Conservation (phyloP, 2,113 vertebrate species). For the Promerops cafer region DNA sequence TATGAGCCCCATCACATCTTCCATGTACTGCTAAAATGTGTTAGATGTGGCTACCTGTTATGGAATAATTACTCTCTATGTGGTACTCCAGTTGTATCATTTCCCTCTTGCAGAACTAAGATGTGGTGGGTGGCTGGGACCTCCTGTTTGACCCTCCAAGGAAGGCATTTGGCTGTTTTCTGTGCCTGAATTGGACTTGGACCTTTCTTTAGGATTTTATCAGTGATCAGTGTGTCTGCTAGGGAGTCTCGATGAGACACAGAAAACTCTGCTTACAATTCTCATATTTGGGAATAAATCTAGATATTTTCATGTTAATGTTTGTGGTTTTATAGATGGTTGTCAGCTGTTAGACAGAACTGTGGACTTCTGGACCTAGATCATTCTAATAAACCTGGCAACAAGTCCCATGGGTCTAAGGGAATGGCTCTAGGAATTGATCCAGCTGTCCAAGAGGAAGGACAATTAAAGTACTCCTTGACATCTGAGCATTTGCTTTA, state of each 20-base stretch:
- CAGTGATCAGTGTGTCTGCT: neutral
- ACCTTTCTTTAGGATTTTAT: neutral
- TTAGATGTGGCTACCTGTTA: neutral
- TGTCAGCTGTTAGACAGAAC: neutral
- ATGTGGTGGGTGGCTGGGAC: neutral
- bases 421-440: neutral
- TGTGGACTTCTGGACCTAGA: neutral
- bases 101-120: neutral
- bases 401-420: neutral
- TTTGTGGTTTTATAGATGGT: neutral
- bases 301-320: neutral
- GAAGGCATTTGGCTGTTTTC: neutral
- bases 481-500: neutral
- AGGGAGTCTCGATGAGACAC: neutral
- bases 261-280: neutral
- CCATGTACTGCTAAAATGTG: neutral
- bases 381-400: neutral
- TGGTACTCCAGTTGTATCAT: neutral
- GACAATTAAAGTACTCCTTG: neutral
- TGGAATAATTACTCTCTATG: neutral
- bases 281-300: neutral
- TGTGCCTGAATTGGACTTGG: neutral
- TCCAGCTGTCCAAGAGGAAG: neutral
- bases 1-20: neutral
- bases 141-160: neutral